Percentiles rank a stretch among this genome's conserved stretches.
Evolutionary conservation across 2,888 invertebrate species (phyloP).

Genomic region (Conus canariensis): DNA sequence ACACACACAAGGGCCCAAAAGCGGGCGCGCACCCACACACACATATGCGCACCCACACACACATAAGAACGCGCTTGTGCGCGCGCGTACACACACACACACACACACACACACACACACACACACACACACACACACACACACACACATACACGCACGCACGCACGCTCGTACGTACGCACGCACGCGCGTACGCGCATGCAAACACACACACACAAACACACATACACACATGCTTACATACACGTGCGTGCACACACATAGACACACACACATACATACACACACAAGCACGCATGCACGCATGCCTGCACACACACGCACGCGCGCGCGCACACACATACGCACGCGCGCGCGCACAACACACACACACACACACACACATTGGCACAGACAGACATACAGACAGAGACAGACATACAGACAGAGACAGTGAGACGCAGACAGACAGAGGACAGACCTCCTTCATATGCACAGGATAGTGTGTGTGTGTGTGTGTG

Average conservation of each 20-base stretch:
- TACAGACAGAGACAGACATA: no score
- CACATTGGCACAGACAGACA: neutral
- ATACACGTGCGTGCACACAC: no score
- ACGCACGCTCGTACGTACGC: neutral
- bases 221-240: no score
- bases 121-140: slow-evolving; percentile 18
- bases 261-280: no score
- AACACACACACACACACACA: neutral
- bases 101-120: slow-evolving; percentile 16
- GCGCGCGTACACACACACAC: slow-evolving; percentile 15
- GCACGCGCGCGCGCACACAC: no score
- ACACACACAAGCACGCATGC: no score
- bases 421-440: no score
- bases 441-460: no score
- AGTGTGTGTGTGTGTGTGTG: no score
- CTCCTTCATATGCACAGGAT: no score
- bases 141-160: neutral
- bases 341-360: no score
- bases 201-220: neutral
- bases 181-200: neutral
- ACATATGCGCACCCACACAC: neutral
- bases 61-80: neutral
- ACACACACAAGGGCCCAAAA: neutral
- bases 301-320: no score
- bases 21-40: neutral